Percentiles rank a stretch among this genome's conserved stretches.
Conservation (phyloP, 2,797 vertebrate genomes). For the Ctenosaura bakeri region DNA sequence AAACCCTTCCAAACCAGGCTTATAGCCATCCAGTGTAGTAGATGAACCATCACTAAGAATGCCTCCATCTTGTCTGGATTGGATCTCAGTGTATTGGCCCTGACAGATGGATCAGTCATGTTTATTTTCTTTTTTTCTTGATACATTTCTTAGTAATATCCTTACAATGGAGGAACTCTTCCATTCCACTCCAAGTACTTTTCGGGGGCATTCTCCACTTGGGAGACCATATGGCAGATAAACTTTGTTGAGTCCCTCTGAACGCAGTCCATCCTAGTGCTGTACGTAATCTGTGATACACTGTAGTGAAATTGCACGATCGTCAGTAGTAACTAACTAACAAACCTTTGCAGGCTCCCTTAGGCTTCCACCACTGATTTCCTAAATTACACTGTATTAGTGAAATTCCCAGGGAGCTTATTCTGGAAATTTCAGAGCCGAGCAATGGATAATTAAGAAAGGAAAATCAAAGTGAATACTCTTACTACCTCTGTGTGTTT, state of each 20-base stretch:
- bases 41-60: neutral
- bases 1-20: neutral
- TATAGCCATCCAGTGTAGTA: neutral
- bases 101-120: neutral
- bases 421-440: conserved; percentile 11
- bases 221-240: neutral
- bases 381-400: neutral
- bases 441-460: conserved; percentile 22
- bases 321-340: fast-evolving
- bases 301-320: neutral
- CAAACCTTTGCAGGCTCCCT: fast-evolving
- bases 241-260: neutral
- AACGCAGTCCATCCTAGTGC: neutral
- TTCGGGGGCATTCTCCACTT: neutral
- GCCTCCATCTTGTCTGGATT: neutral
- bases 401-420: fast-evolving
- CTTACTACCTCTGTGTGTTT: neutral
- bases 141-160: neutral
- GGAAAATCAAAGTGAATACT: neutral
- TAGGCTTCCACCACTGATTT: no score
- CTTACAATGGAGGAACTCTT: neutral
- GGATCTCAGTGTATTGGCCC: neutral
- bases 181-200: neutral
- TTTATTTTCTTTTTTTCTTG: neutral
- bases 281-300: fast-evolving